Evolutionary conservation across 2,113 vertebrate genomes (phyloP), one percentile per base, ranked within the genome.

Genomic region (Chaetops frenatus): DNA sequence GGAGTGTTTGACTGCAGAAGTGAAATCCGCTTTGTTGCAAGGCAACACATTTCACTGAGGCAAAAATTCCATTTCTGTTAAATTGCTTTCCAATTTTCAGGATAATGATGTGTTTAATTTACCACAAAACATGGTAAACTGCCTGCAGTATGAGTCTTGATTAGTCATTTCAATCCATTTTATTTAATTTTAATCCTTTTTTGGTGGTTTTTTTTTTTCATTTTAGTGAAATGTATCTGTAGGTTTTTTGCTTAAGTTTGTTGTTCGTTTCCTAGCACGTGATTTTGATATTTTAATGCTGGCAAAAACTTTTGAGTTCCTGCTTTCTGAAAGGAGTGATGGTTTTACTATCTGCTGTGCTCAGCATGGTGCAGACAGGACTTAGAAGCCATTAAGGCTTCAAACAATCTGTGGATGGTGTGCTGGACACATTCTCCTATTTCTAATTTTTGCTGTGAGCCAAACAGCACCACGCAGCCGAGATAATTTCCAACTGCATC

Each of bases 11-110:
- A 98, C 91, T 88, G 95, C 58, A 94, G 94, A 97, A 98, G 97
- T 97, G 97, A 98, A 98, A 98, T 98, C 86, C 94, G 67, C 98
- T 98, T 98, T 98, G 98, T 98, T 97, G 98, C 98, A 98, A 97
- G 98, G 98, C 98, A 99, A 98, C 98, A 94, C 97, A n/a, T 97
- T 98, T 97, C 97, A 94, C 93, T 94, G 92, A 95, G 94, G 92
- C 86, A 98, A 98, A 98, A 98, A 99, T 98, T 98, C 98, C 97
- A 96, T 96, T 97, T 96, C 93, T 95, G 93, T 96, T 92, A 96
- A 93, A 93, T 96, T 31, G 86, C 90, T 81, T 94, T 97, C 96
- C 94, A 90, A 94, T 97, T 97, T 94, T 90, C 62, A 85, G 96
- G 96, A 95, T 98, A 98, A 98, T 97, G 95, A 97, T 98, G 97